Evolutionary conservation across 2,888 invertebrate genomes (phyloP).

Genomic region (Thelaira solivaga): DNA sequence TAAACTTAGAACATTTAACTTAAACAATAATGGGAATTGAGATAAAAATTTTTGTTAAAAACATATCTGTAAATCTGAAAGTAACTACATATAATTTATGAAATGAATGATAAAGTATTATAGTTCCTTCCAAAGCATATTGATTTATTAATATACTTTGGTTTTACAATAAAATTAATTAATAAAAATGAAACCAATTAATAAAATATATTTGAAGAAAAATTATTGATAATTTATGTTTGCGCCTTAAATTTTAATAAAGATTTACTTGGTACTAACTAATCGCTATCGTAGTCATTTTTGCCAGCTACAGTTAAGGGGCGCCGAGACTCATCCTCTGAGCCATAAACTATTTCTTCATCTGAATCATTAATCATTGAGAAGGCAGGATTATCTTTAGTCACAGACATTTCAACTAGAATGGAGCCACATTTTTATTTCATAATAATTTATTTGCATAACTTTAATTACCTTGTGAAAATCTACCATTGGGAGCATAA

Average conservation of each 20-base stretch:
- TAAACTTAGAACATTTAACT: too few relatives aligned
- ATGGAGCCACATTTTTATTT: background rate
- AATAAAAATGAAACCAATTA: too few relatives aligned
- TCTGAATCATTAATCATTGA: slow-evolving; percentile 99
- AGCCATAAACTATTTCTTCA: slow-evolving; percentile 96
- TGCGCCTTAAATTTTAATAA: slow-evolving; percentile 6
- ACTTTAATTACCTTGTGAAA: slow-evolving; percentile 85
- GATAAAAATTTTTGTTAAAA: too few relatives aligned
- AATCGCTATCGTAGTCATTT: slow-evolving; percentile 85
- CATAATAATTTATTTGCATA: background rate
- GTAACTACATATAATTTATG: too few relatives aligned
- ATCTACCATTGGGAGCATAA: slow-evolving; percentile 90
- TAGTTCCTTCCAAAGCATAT: too few relatives aligned
- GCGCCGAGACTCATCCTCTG: slow-evolving; percentile 90
- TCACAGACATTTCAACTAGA: slow-evolving; percentile 88
- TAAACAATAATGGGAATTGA: too few relatives aligned
- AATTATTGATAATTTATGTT: background rate
- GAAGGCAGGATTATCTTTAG: slow-evolving; percentile 97
- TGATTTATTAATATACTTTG: too few relatives aligned
- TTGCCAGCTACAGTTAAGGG: slow-evolving; percentile 82
- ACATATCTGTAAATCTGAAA: too few relatives aligned
- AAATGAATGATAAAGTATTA: too few relatives aligned
- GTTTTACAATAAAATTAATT: too few relatives aligned
- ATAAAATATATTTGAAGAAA: too few relatives aligned
- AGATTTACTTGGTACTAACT: slow-evolving; percentile 70